Percentiles rank a stretch among this genome's conserved stretches.
These are phyloP conservation scores for Aix galericulata DNA, from an alignment of 2,113 vertebrate species.

Conservation along the genomic window DNA sequence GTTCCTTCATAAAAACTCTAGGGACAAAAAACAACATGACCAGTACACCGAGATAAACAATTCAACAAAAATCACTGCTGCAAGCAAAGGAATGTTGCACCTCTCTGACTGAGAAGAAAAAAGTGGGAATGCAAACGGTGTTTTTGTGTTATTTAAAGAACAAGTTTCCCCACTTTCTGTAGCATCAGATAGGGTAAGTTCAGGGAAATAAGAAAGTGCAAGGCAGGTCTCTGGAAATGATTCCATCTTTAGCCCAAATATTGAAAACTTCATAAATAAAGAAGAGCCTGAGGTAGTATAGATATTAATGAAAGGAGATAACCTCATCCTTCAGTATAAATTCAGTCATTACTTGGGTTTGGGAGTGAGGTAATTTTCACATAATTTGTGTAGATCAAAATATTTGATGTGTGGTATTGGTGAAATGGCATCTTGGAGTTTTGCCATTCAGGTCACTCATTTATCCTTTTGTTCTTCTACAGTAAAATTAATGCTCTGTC, in stretches of 20 bases:
- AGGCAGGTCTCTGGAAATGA: not conserved
- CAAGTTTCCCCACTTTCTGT: not conserved
- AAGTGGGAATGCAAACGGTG: not conserved
- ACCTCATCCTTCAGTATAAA: conserved; percentile 52
- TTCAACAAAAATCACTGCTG: not conserved
- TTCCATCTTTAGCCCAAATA: not conserved
- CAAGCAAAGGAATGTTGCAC: not conserved
- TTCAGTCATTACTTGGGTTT: conserved; percentile 23
- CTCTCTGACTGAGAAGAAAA: not conserved
- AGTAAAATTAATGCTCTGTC: conserved; percentile 62
- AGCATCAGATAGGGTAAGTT: not conserved
- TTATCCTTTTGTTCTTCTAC: conserved; percentile 59
- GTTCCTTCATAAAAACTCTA: not conserved
- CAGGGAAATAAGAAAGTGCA: not conserved
- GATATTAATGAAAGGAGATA: conserved; percentile 47
- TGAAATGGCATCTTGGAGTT: conserved; percentile 46
- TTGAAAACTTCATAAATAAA: conserved; percentile 45
- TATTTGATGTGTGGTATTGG: conserved; percentile 34
- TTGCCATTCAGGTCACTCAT: conserved; percentile 36
- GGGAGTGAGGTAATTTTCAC: conserved; percentile 34
- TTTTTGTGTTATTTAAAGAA: not conserved
- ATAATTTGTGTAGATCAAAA: conserved; percentile 14
- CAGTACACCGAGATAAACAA: not conserved
- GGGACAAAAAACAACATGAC: not conserved
- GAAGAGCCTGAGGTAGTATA: not conserved